Percentiles rank a stretch among this genome's conserved stretches.
phyloP scores from a whole-genome alignment of 2,113 vertebrate species.

The Ictalurus punctatus region DNA sequence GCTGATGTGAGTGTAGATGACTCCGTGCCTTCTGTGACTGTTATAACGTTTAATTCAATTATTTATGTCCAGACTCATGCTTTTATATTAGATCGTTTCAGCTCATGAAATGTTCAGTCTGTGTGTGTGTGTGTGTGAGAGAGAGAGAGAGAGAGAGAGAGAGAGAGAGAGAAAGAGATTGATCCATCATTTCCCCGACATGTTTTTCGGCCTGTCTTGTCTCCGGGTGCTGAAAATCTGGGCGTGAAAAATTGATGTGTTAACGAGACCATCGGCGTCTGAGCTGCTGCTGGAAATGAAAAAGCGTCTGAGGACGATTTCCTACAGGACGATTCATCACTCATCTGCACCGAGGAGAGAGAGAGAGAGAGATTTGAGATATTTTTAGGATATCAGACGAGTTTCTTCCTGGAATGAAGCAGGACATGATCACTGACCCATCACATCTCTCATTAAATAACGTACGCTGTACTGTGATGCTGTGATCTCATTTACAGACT shows the following conservation, averaged over 20 bases:
- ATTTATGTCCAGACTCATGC: neutral
- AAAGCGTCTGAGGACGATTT: constrained; percentile 6
- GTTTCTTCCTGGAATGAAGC: neutral
- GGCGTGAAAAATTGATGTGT: constrained; percentile 31
- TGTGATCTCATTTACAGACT: neutral
- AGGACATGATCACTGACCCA: neutral
- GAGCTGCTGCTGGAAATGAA: constrained; percentile 29
- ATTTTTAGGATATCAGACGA: neutral
- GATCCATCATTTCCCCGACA: constrained; percentile 18
- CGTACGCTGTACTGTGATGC: neutral
- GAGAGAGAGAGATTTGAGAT: neutral
- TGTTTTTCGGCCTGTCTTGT: neutral
- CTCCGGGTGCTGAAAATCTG: neutral
- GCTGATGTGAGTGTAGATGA: neutral
- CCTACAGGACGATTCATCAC: neutral
- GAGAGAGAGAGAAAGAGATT: neutral
- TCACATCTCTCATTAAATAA: neutral
- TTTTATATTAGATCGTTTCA: neutral
- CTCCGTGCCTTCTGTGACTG: neutral
- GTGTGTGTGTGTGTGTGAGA: neutral
- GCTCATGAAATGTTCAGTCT: neutral
- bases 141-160: no score
- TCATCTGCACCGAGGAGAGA: neutral
- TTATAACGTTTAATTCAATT: neutral
- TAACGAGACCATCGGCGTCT: constrained; percentile 27